phyloP scores from a whole-genome alignment of 1,140 invertebrate genomes.

The Leptonema lineaticorne region DNA sequence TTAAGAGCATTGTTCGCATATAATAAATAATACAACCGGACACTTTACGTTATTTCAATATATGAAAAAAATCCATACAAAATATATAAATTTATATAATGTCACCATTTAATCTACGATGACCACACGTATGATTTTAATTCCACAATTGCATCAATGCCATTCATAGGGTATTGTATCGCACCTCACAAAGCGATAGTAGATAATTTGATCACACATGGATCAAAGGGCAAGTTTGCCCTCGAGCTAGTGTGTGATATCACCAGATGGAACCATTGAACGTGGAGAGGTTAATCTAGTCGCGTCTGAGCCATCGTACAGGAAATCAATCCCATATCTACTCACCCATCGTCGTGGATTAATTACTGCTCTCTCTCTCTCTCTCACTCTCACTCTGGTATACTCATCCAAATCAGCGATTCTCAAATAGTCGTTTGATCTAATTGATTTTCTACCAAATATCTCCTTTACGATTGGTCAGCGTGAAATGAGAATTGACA shows the following conservation, averaged over 20 bases:
- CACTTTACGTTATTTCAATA: not conserved
- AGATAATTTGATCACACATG: slow-evolving; percentile 23
- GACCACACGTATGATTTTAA: no score
- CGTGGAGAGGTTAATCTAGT: slow-evolving; percentile 7
- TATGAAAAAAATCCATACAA: no score
- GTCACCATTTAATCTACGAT: no score
- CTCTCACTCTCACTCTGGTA: no score
- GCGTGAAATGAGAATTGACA: no score
- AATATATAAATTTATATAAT: no score
- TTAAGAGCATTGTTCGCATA: no score
- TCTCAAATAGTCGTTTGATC: not conserved
- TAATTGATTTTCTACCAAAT: no score
- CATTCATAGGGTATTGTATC: slow-evolving; percentile 20
- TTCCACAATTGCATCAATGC: no score
- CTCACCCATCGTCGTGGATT: not conserved
- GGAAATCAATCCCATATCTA: slow-evolving; percentile 10
- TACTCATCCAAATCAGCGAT: not conserved
- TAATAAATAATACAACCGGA: not conserved
- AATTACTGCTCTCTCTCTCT: slow-evolving; percentile 9
- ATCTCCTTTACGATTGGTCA: no score
- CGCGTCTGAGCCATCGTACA: slow-evolving; percentile 1
- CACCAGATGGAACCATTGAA: not conserved
- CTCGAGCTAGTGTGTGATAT: not conserved
- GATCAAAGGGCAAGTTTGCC: slow-evolving; percentile 16
- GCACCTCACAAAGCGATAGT: not conserved